Evolutionary conservation across 2,888 invertebrate genomes (phyloP), one percentile per base, ranked within the genome.

Genomic region (Keiferia lycopersicella): DNA sequence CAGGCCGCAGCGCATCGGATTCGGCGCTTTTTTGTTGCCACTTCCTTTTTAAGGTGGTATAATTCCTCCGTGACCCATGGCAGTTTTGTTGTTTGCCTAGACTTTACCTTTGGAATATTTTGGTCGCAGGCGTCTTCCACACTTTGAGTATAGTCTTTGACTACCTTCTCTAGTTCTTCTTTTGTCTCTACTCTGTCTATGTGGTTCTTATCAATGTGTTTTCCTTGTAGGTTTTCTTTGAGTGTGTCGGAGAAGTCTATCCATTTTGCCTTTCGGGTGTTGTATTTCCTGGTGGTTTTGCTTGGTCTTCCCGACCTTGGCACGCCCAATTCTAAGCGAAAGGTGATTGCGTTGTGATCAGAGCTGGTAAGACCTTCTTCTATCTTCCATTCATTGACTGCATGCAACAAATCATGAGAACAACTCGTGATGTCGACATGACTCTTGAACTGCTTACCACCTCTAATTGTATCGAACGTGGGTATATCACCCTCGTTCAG

Each of bases 1-100:
- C n/a, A n/a, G 64, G 66, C 64, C 0, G 66, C 66, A 0, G 68
- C 68, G 11, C 51, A 38, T 0, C 45, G 8, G 6, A 66, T 65
- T 4, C 68, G 38, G 0, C 41, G 20, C 10, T 45, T 20, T 22
- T 41, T 26, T 6, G 26, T 26, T 2, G 26, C 6, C 26, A 26
- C 6, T 2, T 26, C 59, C n/a, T 18, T 41, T 22, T 59, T 59
- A 2, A 41, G n/a, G 4, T 4, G 0, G 0, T 2, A 10, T 0
- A 59, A 41, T n/a, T 41, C 22, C 18, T 59, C 12, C 11, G 59
- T 20, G 41, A 41, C 41, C 59, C 59, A 59, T 30, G 59, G 59
- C 22, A 59, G 10, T 10, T 38, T 7, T 11, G 2, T 6, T 2
- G 6, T 26, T 26, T 26, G 2, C 26, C 26, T 26, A 26, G 2